Evolutionary conservation across 2,888 invertebrate species (phyloP).

Genomic region (Pherbina coryleti): DNA sequence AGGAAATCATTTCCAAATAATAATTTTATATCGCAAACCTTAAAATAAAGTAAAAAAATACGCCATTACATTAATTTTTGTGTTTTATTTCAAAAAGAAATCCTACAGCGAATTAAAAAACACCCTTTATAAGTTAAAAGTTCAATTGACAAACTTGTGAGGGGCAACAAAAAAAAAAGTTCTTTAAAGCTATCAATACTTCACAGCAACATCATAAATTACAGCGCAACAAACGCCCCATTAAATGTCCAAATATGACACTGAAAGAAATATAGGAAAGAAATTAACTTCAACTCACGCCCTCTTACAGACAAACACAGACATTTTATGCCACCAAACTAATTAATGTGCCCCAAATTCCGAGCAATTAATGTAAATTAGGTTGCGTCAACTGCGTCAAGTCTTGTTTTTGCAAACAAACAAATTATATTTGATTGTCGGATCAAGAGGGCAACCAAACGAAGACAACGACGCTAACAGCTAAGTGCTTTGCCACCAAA

Average conservation of each 20-base stretch:
- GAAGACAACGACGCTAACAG: not conserved
- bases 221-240: conserved; percentile 17
- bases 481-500: not conserved
- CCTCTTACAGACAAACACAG: conserved; percentile 3
- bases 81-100: too few species aligned
- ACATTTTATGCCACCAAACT: not conserved
- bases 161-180: too few species aligned
- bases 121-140: too few species aligned
- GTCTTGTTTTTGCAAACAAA: conserved; percentile 2
- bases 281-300: not conserved
- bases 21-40: too few species aligned
- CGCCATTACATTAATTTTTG: too few species aligned
- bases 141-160: too few species aligned
- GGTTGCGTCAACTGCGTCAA: conserved; percentile 7
- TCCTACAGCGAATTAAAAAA: too few species aligned
- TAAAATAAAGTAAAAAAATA: too few species aligned
- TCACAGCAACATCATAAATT: conserved; percentile 17
- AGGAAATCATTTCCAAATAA: too few species aligned
- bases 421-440: conserved; percentile 27
- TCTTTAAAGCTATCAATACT: too few species aligned
- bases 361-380: conserved; percentile 33
- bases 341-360: conserved; percentile 30
- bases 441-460: conserved; percentile 21
- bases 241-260: not conserved
- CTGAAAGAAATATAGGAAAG: not conserved